Evolutionary conservation across 2,888 invertebrate genomes (phyloP), one percentile per base, ranked within the genome.

Genomic region (Xylota sylvarum): DNA sequence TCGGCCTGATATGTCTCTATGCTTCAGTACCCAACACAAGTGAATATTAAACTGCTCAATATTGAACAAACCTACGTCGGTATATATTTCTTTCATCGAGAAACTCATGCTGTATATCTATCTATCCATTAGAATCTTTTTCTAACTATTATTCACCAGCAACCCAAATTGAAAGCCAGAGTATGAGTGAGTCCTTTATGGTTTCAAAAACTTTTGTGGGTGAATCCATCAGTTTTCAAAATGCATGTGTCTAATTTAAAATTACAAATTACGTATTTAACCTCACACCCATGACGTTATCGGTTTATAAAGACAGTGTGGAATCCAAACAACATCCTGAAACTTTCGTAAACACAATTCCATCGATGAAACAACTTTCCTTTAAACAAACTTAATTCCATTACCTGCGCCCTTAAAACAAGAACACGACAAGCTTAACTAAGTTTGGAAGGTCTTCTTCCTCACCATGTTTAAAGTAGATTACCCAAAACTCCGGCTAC

Each of bases 351-450:
- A 69, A 56, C 17, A 7, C 6, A 43, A 40, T 17, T 43, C 17
- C 14, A 43, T 14, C 10, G 12, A 46, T 43, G 12, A 30, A 19
- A 35, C 12, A 50, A 48, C 12, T 30, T 64, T 32, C 32, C 64
- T 35, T 55, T 37, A 27, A 55, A 55, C 14, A 43, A 40, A 30
- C 40, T 40, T 30, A 43, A 69, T 56, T 43, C 7, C 27, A 56
- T 69, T 69, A 30, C 43, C 43, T 52, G 14, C 7, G n/a, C 7
- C 65, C 35, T 55, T 7, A 69, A 30, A 52, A 35, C 23, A 19
- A 37, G 37, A 37, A 37, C 9, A 32, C 5, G 6, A 37, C 10
- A 62, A 30, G 14, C 23, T 43, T 56, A 56, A 56, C 35, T 35
- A 56, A 62, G 10, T 17, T 62, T 10, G 30, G 30, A 14, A 46